Base-by-base conservation (phyloP, 2,113 vertebrate species). In the Corythoichthys intestinalis region DNA sequence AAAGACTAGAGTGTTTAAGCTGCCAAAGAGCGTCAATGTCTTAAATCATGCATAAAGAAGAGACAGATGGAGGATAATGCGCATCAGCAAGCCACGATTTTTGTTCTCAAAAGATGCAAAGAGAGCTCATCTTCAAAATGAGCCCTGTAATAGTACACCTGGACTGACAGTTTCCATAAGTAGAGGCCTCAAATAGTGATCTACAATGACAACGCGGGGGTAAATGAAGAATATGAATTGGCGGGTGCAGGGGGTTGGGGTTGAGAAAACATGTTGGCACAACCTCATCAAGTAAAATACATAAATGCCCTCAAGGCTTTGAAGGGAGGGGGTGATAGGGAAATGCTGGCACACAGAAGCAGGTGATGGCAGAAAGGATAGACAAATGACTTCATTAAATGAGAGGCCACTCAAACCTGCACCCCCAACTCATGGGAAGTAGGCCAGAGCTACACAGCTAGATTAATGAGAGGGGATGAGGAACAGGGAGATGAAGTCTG, bases 351-450 rank as follows among this genome's bases (percentile, higher is more conserved):
- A 65, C 80, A 85, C 86, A 88, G 83, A 87, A 74, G 82, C 81
- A 83, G 82, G 86, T 84, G 87, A 87, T 15, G 70, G 73, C 64
- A 6, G 47, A 66, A 74, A 71, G 82, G 71, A 73, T 37, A 28
- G 20, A 28, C 20, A 28, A 28, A 28, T 44, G 41, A 65, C 75
- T 83, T 71, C 65, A 74, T 63, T 83, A 77, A 72, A 73, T 83
- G 83, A 85, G 85, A 87, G 89, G 87, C 77, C 86, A 87, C 65
- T 85, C 63, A 67, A 78, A 80, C 77, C 81, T 77, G 82, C 83
- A 83, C 69, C 57, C 68, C 77, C 69, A 56, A 74, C 72, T 78
- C 65, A 72, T 49, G 82, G 87, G 78, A 79, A 84, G 78, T 67
- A 44, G 70, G 82, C 89, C 84, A 84, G 82, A 68, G 77, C 47